Evolutionary conservation across 1,140 invertebrate species (phyloP), one percentile per base, ranked within the genome.

Genomic region (Dendroctonus ponderosae): DNA sequence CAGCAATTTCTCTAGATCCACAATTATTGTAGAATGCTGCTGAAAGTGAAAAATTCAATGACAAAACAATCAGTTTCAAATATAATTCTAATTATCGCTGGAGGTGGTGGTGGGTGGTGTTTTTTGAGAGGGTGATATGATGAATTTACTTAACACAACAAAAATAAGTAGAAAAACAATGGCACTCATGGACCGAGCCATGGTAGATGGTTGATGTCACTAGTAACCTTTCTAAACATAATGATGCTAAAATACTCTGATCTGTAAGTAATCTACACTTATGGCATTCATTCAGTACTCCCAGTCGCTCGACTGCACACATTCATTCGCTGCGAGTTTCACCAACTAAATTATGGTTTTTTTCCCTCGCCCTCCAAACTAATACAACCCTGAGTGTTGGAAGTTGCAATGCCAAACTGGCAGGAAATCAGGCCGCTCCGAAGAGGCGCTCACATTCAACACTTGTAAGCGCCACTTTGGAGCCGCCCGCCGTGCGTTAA

Each of bases 1-100:
- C 74, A 77, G 73, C 76, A 75, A 75, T 72, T 74, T 74, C 72
- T 67, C 69, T 74, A 70, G 67, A 62, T 72, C 70, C 12, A 46
- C 12, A 11, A 11, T 46, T 2, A 11, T 46, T 46, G 43, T 53
- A 54, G 62, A 61, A 67, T 67, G 59, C 67, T 67, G 46, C 71
- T 69, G 62, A 62, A 68, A 64, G 64, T 67, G 57, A 72, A 69
- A 70, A 70, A 72, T 67, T 26, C 26, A 26, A 26, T 26, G 26
- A 26, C 3, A 26, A 26, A 26, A 26, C 26, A 26, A 26, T 26
- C 26, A 26, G 26, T 26, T 26, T 26, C 1, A 26, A 26, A 26
- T 26, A 2, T 26, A 26, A 26, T 26, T 26, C 1, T 26, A 26
- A 26, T 26, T 26, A 26, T 26, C 26, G 26, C 26, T 26, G 26